Conservation (phyloP, 1,140 invertebrate genomes). For the Phenacoccus solenopsis region DNA sequence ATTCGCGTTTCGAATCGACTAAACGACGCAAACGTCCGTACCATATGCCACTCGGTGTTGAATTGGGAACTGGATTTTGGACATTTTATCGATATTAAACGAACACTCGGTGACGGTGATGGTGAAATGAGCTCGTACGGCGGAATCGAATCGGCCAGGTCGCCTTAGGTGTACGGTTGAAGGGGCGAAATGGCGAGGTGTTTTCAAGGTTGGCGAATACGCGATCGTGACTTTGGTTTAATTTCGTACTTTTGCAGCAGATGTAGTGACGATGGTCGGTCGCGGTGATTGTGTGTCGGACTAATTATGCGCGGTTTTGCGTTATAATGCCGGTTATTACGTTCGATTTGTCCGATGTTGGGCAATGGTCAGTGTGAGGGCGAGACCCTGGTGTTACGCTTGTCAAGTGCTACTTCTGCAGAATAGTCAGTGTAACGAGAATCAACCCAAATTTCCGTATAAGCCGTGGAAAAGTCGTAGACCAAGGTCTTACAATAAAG, state of each 20-base stretch:
- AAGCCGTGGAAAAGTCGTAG: slow-evolving; percentile 31
- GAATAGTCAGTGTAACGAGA: slow-evolving; percentile 19
- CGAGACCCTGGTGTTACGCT: slow-evolving; percentile 32
- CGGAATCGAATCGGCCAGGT: too few species aligned
- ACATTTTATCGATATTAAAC: too few species aligned
- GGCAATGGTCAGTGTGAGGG: slow-evolving; percentile 27
- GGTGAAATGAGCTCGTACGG: too few species aligned
- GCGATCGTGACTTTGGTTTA: not conserved
- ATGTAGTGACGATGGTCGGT: too few species aligned
- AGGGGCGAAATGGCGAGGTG: not conserved
- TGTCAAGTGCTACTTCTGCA: slow-evolving; percentile 30
- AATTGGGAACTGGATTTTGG: too few species aligned
- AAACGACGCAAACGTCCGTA: too few species aligned
- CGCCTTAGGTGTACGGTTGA: too few species aligned
- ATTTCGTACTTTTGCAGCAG: too few species aligned
- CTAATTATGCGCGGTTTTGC: not conserved
- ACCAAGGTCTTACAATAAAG: slow-evolving; percentile 35
- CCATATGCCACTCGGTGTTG: too few species aligned
- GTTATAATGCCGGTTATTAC: slow-evolving; percentile 5
- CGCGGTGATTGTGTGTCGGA: too few species aligned
- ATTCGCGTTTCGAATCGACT: too few species aligned
- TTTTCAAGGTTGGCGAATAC: slow-evolving; percentile 1
- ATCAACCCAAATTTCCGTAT: slow-evolving; percentile 32
- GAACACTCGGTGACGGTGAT: too few species aligned
- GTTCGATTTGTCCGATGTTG: slow-evolving; percentile 13